Base-by-base conservation (phyloP, 2,888 invertebrate genomes). In the Agrotis exclamationis region DNA sequence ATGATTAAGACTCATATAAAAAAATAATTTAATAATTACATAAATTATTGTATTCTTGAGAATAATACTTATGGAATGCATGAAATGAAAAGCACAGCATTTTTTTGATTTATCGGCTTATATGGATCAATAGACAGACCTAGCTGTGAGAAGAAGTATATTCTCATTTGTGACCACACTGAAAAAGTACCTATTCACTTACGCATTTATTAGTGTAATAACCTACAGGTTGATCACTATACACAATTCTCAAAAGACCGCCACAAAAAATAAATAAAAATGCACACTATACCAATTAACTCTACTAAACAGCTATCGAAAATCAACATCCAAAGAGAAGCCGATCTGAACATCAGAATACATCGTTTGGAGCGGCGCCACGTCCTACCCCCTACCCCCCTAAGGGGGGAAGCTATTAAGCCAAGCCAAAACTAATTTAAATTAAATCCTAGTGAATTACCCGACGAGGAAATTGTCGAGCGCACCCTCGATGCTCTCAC, bases 391-490 rank as follows among this genome's bases (percentile, higher is more conserved):
- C 44, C n/a, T 13, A 47, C 92, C 93, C 78, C 78, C 86, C 85
- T 86, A 85, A 75, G 77, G 88, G 99, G 97, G 87, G 98, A 97
- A 91, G 99, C 99, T 94, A 99, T 96, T 90, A 98, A 97, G 87
- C 99, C 99, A 96, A 99, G 99, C 95, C 98, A 95, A 97, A 97
- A 97, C 97, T 97, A 97, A 97, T 97, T 97, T 97, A 97, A 97
- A 97, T 97, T 97, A 97, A 97, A 97, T 97, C 97, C 97, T 97
- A 97, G 97, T 97, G 97, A 97, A 97, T 97, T 97, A 97, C 97
- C 97, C 93, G 95, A 95, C 91, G 96, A 96, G 96, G 96, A 96
- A 96, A 96, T 96, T 96, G 96, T 95, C 96, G 95, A 95, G 96
- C 94, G 94, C 92, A 95, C 96, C 96, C 96, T 93, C 94, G 93